Evolutionary conservation across 2,888 invertebrate genomes (phyloP), one percentile per base, ranked within the genome.

Genomic region (Agrilus cyanescens): DNA sequence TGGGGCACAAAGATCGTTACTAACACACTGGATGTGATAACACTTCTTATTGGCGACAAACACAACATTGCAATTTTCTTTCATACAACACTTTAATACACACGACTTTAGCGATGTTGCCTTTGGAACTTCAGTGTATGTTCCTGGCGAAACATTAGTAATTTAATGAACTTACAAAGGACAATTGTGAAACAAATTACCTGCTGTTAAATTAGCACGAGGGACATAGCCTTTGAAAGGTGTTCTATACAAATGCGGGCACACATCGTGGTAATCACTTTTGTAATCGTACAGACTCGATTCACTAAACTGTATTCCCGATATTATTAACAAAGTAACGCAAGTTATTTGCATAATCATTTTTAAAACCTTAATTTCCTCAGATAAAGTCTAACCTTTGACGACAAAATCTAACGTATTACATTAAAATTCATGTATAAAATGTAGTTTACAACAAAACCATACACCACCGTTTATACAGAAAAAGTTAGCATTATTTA

Each of bases 11-110:
- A 79, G 66, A 56, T 83, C 80, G 57, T 84, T 79, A 53, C 71
- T 81, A 4, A 66, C 69, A 64, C 87, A 87, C 45, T 75, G 74
- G 13, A 88, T 77, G 63, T 85, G 84, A 59, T 78, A 89, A 60
- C 90, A 90, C 47, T 78, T 78, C 14, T 72, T 66, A 56, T 85
- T 80, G 52, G 76, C 79, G 63, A 85, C 80, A 58, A 90, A 79
- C 4, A 82, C 86, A 48, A 87, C 80, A 63, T 90, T 84, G 61
- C 90, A 90, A 2, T 69, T 66, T 39, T 75, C 67, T 50, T 79
- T 64, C 38, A 72, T 55, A 63, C 86, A 80, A 67, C 85, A 82
- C 55, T 76, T 69, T 64, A 75, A 69, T 44, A 83, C 72, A 70
- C 84, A 82, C 55, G 78, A 68, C 58, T 75, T 71, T 45, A 82